phyloP scores from a whole-genome alignment of 2,113 vertebrate genomes.

The Garra rufa region DNA sequence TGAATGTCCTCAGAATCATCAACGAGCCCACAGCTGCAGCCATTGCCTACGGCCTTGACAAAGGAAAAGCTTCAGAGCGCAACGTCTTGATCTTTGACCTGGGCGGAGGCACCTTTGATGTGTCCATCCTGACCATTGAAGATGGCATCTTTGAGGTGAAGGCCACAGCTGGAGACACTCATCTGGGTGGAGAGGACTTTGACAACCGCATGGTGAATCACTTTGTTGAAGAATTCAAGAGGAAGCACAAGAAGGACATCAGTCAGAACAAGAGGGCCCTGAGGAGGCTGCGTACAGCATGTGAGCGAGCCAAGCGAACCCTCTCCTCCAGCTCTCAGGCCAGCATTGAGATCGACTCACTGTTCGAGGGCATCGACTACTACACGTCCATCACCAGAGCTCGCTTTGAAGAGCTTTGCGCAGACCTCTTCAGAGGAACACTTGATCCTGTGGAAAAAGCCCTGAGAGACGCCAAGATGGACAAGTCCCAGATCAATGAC shows the following conservation, averaged over 20 bases:
- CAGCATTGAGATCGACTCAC: slow-evolving; percentile 8
- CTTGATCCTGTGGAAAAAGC: slow-evolving; percentile 89
- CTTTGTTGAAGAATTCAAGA: slow-evolving; percentile 89
- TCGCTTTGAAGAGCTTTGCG: slow-evolving; percentile 86
- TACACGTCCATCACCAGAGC: slow-evolving; percentile 90
- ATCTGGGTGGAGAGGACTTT: slow-evolving; percentile 17
- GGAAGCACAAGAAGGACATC: slow-evolving; percentile 91
- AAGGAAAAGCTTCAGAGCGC: slow-evolving; percentile 81
- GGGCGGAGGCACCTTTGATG: slow-evolving; percentile 19
- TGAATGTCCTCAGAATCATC: slow-evolving; percentile 74
- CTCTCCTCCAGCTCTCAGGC: slow-evolving; percentile 87
- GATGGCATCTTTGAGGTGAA: slow-evolving; percentile 33
- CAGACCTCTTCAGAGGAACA: slow-evolving; percentile 88
- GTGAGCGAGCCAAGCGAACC: slow-evolving; percentile 87
- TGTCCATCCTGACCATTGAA: slow-evolving; percentile 32
- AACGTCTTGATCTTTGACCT: slow-evolving; percentile 70
- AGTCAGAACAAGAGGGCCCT: slow-evolving; percentile 87
- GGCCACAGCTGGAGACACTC: slow-evolving; percentile 23
- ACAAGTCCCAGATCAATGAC: slow-evolving; percentile 88
- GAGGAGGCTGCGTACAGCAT: slow-evolving; percentile 85
- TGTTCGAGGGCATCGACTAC: slow-evolving; percentile 77
- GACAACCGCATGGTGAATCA: slow-evolving; percentile 78
- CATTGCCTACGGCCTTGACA: slow-evolving; percentile 91
- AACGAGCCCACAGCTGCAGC: slow-evolving; percentile 90
- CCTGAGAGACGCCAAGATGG: slow-evolving; percentile 63